Conservation (phyloP, 2,888 invertebrate genomes). For the Anarsia innoxiella region DNA sequence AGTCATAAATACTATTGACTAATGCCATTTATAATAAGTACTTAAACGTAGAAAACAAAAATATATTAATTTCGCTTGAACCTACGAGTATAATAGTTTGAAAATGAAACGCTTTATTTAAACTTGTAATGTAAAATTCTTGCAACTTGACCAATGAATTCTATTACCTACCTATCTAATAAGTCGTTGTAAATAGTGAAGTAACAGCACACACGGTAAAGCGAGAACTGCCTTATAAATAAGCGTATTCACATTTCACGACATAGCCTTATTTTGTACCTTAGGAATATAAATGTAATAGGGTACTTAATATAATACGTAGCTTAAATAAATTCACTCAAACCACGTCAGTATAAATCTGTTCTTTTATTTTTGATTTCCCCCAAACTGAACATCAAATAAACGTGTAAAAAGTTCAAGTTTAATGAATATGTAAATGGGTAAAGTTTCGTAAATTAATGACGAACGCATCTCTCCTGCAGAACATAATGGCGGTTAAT, state of each 20-base stretch:
- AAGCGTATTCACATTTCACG: slow-evolving; percentile 67
- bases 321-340: slow-evolving; percentile 38
- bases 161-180: slow-evolving; percentile 35
- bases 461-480: neutral
- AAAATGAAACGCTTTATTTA: slow-evolving; percentile 51
- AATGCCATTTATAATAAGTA: no score
- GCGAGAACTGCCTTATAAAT: slow-evolving; percentile 66
- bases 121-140: slow-evolving; percentile 29
- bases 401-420: neutral
- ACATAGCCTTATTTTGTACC: slow-evolving; percentile 72
- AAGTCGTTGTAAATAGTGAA: slow-evolving; percentile 48
- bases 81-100: slow-evolving; percentile 17
- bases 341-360: slow-evolving; percentile 42
- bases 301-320: no score
- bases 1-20: no score
- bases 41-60: no score
- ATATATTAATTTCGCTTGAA: slow-evolving; percentile 28
- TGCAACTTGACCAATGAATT: slow-evolving; percentile 64
- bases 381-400: neutral
- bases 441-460: no score
- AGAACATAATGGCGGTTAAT: neutral
- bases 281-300: slow-evolving; percentile 39
- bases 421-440: no score
- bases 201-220: slow-evolving; percentile 53
- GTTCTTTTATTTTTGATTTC: slow-evolving; percentile 23